A percentile compares a stretch with the other conserved stretches of the same genome.
phyloP scores from a whole-genome alignment of 1,140 invertebrate genomes.

The Phenacoccus solenopsis region DNA sequence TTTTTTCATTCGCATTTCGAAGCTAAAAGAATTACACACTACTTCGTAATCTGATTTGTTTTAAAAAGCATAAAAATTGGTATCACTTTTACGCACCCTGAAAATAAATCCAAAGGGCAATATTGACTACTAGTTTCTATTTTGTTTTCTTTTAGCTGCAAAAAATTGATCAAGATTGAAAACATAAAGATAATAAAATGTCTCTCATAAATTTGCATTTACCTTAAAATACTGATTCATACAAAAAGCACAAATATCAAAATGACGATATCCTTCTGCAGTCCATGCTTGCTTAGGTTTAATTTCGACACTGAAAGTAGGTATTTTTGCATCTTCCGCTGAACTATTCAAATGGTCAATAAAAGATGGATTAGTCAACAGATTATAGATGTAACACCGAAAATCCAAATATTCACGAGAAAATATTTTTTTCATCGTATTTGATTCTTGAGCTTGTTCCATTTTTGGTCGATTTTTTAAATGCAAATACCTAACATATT shows the following conservation, averaged over 20 bases:
- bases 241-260: conserved; percentile 14
- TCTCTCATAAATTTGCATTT: background rate
- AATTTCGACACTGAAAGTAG: conserved; percentile 18
- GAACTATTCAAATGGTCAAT: background rate
- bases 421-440: background rate
- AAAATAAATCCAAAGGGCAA: conserved; percentile 21
- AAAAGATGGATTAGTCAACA: background rate
- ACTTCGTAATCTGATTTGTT: too few relatives aligned
- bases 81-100: conserved; percentile 1
- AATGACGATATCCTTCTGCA: background rate
- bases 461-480: background rate
- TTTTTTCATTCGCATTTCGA: background rate
- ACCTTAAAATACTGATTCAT: conserved; percentile 19
- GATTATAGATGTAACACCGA: background rate
- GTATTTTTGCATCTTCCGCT: background rate
- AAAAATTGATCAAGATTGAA: background rate
- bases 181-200: background rate
- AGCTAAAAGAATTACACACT: too few relatives aligned
- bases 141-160: background rate
- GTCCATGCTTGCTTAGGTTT: conserved; percentile 22
- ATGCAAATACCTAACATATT: background rate
- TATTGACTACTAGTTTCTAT: background rate
- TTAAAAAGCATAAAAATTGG: too few relatives aligned
- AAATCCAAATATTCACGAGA: background rate
- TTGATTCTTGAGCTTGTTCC: background rate